Percentiles rank a stretch among this genome's conserved stretches.
Conservation (phyloP, 2,888 invertebrate species). For the Theristus sp. region DNA sequence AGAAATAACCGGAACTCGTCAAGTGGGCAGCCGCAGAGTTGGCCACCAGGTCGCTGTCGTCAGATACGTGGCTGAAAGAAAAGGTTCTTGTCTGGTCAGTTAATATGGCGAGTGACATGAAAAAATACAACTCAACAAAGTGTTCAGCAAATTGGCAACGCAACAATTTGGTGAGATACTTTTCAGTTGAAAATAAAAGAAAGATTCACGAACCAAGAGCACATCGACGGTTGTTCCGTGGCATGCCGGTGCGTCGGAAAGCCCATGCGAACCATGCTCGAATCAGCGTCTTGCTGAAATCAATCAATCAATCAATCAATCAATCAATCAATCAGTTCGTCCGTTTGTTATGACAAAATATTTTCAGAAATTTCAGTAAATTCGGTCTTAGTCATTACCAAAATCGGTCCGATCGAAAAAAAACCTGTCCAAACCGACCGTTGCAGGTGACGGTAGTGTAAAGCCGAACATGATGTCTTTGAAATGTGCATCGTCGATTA, state of each 20-base stretch:
- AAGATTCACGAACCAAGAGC: conserved; percentile 14
- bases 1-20: conserved; percentile 33
- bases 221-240: conserved; percentile 14
- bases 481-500: conserved; percentile 60
- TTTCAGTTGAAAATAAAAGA: not conserved
- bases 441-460: conserved; percentile 35
- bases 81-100: not conserved
- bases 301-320: no score
- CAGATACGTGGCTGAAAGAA: conserved; percentile 13
- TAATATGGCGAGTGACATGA: no score
- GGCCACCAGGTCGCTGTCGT: not conserved
- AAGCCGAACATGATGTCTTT: conserved; percentile 37
- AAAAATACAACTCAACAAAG: no score
- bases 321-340: no score
- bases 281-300: conserved; percentile 8
- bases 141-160: no score
- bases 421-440: no score
- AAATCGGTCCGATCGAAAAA: no score
- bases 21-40: conserved; percentile 7
- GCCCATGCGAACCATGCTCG: conserved; percentile 19
- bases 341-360: no score
- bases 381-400: no score
- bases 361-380: no score
- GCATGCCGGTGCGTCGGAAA: conserved; percentile 17
- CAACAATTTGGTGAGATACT: no score